These are phyloP conservation scores for Lepidurus couesii DNA, from an alignment of 1,140 invertebrate species.

Conservation along the genomic window DNA sequence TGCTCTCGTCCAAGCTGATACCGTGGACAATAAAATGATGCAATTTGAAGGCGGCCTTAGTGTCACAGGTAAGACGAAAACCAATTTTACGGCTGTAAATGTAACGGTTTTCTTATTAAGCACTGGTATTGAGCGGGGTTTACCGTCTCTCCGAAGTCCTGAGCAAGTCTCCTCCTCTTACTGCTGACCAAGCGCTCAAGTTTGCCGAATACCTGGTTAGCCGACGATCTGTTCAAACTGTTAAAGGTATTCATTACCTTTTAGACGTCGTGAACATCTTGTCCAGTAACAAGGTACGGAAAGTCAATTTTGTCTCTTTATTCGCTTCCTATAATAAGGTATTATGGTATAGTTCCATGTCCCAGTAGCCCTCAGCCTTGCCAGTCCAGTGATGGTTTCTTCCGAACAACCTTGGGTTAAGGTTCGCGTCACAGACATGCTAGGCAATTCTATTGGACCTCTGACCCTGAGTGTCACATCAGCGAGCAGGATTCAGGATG, in stretches of 20 bases:
- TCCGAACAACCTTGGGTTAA: constrained; percentile 62
- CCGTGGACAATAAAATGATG: constrained; percentile 73
- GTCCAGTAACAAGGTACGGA: constrained; percentile 56
- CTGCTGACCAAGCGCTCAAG: constrained; percentile 74
- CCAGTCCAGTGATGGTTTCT: constrained; percentile 64
- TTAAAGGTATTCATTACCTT: constrained; percentile 71
- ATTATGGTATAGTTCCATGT: constrained; percentile 50
- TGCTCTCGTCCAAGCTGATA: constrained; percentile 83
- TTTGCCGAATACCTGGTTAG: constrained; percentile 86
- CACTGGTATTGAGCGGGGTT: constrained; percentile 64
- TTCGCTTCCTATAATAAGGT: constrained; percentile 25
- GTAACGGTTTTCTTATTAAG: constrained; percentile 42
- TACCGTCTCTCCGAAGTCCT: constrained; percentile 62
- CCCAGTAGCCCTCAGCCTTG: constrained; percentile 71
- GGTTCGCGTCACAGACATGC: constrained; percentile 72
- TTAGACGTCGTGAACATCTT: constrained; percentile 69
- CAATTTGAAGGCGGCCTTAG: constrained; percentile 88
- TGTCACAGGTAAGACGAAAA: constrained; percentile 47
- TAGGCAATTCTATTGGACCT: constrained; percentile 63
- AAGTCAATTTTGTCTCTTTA: not conserved
- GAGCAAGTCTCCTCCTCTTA: constrained; percentile 65
- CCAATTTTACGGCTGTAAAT: constrained; percentile 32
- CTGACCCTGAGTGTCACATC: constrained; percentile 67
- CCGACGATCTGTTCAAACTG: constrained; percentile 78
- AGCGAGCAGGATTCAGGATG: constrained; percentile 64